Evolutionary conservation across 2,888 invertebrate species (phyloP).

Genomic region (Cryptocephalus moraei): DNA sequence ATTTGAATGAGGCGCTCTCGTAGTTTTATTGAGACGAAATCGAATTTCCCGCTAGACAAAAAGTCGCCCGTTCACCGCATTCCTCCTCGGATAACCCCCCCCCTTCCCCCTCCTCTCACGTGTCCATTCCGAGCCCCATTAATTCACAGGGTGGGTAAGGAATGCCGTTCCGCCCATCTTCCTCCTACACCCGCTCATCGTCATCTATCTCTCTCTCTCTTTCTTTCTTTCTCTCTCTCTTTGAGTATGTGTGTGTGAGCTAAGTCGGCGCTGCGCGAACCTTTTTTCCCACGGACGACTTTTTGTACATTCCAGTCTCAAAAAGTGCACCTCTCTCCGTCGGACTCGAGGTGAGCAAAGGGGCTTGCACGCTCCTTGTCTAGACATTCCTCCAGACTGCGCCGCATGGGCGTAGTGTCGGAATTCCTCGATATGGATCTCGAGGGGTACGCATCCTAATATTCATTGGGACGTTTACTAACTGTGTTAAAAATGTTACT

Average conservation of each 20-base stretch:
- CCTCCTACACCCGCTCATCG: constrained; percentile 5
- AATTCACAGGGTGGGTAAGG: constrained; percentile 28
- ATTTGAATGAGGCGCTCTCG: too few relatives aligned
- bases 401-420: constrained; percentile 11
- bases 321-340: constrained; percentile 25
- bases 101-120: not conserved
- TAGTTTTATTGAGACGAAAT: too few relatives aligned
- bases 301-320: constrained; percentile 35
- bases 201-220: not conserved
- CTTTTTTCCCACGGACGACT: constrained; percentile 37
- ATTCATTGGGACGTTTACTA: too few relatives aligned
- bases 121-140: constrained; percentile 14
- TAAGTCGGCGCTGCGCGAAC: constrained; percentile 26
- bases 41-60: constrained; percentile 15
- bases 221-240: constrained; percentile 6
- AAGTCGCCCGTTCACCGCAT: constrained; percentile 4
- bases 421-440: not conserved
- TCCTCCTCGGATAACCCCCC: not conserved
- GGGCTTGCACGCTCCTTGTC: constrained; percentile 26
- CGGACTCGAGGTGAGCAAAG: constrained; percentile 11
- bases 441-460: too few relatives aligned
- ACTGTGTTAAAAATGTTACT: too few relatives aligned
- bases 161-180: constrained; percentile 24
- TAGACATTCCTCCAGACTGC: constrained; percentile 31
- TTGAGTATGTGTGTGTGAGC: constrained; percentile 3